Evolutionary conservation across 2,113 vertebrate genomes (phyloP).

Genomic region (Formicarius rufipectus): DNA sequence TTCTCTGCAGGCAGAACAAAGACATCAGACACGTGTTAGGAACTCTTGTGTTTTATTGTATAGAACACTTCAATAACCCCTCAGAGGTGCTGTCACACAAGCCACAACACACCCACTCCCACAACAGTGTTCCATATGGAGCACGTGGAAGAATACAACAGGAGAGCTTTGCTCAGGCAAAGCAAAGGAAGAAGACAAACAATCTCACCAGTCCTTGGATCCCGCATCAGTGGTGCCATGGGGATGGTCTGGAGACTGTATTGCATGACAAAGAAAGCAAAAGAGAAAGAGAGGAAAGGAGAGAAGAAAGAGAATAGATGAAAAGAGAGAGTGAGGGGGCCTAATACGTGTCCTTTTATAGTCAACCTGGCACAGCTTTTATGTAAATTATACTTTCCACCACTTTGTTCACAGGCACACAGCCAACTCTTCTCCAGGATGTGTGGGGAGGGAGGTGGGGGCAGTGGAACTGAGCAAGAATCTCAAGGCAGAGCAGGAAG

Average conservation of each 20-base stretch:
- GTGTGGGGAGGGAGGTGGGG: background rate
- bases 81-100: background rate
- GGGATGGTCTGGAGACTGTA: background rate
- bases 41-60: background rate
- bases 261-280: background rate
- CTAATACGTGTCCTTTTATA: background rate
- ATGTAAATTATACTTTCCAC: background rate
- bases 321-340: background rate
- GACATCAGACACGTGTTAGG: fast-evolving
- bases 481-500: background rate
- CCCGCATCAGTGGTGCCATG: background rate
- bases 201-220: background rate
- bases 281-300: background rate
- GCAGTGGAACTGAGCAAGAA: background rate
- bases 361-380: background rate
- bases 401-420: background rate
- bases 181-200: background rate
- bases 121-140: background rate
- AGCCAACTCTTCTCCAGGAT: background rate
- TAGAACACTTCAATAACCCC: background rate
- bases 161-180: background rate
- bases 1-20: background rate
- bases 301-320: background rate
- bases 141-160: background rate
- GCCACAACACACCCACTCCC: background rate